Base-by-base conservation (phyloP, 2,888 invertebrate genomes). In the Nomada fabriciana region DNA sequence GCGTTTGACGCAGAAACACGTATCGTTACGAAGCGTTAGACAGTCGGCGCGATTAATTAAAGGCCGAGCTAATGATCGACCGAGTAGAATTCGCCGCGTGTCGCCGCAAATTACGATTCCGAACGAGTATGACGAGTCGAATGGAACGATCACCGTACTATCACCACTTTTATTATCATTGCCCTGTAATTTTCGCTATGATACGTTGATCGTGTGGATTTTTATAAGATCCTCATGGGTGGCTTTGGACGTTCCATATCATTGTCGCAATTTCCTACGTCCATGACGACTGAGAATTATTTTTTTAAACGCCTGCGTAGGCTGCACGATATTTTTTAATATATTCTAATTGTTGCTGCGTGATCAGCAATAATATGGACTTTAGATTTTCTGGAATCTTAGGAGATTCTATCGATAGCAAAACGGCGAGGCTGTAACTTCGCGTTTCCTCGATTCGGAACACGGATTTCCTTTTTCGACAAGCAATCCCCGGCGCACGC, bases 21-120 rank as follows among this genome's bases (percentile, higher is more conserved):
- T 60, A 65, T 72, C 80, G 55, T 71, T 71, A 59, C 23, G 64
- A 43, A 61, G 61, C 70, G 36, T 63, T 72, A 47, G 57, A 11
- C 68, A 59, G 71, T 52, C 70, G 68, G 55, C 36, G 72, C 59
- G 67, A 79, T 86, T 86, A 86, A 86, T 86, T 82, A 84, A 76
- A 84, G 73, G 42, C 55, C 71, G 63, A 63, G 74, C 75, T 84
- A 84, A 82, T 75, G 57, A 79, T 79, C 65, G 71, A 53, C 52
- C 67, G 74, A 76, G 61, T 52, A 65, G 75, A 63, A 84, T 72
- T 67, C 64, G 55, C 75, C 23, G 63, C 69, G 50, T 81, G 84
- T 76, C 81, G 55, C 76, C 74, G 42, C 55, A 63, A 86, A 84
- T 84, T 86, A 76, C 76, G 59, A 81, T 69, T 52, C 52, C 52